A percentile compares a stretch with the other conserved stretches of the same genome.
phyloP scores from a whole-genome alignment of 2,113 vertebrate species.

The Naja naja region DNA sequence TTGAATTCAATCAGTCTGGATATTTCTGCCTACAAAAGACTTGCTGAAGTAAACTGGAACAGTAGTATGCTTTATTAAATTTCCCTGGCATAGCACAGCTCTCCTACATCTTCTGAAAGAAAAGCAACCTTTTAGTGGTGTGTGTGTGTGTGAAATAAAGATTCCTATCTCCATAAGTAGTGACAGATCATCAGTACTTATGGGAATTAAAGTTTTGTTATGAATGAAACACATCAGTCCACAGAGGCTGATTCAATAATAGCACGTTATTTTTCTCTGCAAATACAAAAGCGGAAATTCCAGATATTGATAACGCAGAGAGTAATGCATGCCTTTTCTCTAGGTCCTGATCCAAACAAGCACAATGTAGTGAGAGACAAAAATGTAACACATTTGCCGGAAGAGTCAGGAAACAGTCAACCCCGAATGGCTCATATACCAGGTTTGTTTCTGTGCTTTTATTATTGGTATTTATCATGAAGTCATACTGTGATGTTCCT shows the following conservation, averaged over 20 bases:
- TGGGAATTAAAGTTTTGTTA: neutral
- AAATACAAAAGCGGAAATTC: neutral
- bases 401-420: neutral
- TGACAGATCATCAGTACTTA: neutral
- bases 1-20: neutral
- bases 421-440: rapidly evolving
- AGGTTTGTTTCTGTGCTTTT: slow-evolving; percentile 41
- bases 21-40: neutral
- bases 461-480: neutral
- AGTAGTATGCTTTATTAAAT: neutral
- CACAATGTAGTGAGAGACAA: slow-evolving; percentile 1
- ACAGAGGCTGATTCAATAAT: neutral
- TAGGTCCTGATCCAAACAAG: slow-evolving; percentile 23
- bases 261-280: neutral
- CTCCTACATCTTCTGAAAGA: neutral
- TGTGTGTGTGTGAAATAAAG: neutral
- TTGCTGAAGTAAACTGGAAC: neutral
- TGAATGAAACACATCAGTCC: neutral
- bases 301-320: neutral
- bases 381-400: slow-evolving; percentile 21
- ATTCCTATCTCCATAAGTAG: neutral
- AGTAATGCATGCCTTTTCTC: slow-evolving; percentile 17
- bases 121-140: neutral
- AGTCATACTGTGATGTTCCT: neutral
- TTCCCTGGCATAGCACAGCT: neutral